A percentile compares a stretch with the other conserved stretches of the same genome.
Conservation (phyloP, 2,888 invertebrate species). For the Campoplex capitator region DNA sequence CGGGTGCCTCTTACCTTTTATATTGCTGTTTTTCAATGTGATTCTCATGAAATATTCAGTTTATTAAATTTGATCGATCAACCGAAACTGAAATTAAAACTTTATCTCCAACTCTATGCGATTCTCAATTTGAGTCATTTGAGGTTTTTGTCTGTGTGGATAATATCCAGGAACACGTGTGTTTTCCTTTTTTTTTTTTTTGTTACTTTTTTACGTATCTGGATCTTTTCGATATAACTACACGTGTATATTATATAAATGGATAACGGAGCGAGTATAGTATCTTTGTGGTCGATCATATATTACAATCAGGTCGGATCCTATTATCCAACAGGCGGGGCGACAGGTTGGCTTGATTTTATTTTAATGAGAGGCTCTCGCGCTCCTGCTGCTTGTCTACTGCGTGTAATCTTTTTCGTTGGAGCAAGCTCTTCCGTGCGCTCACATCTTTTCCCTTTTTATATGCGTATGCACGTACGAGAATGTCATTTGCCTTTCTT, state of each 20-base stretch:
- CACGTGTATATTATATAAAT: not conserved
- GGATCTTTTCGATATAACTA: not conserved
- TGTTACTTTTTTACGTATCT: not conserved
- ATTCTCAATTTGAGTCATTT: not conserved
- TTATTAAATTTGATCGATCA: not conserved
- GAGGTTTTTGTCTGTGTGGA: not conserved
- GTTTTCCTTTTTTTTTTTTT: not conserved
- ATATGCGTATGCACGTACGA: constrained; percentile 10
- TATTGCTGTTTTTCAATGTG: constrained; percentile 10
- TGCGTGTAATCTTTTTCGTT: constrained; percentile 34
- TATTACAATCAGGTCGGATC: constrained; percentile 77
- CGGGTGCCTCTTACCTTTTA: constrained; percentile 45
- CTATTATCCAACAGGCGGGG: constrained; percentile 77
- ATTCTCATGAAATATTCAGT: not conserved
- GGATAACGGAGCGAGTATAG: constrained; percentile 63
- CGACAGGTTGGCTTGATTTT: constrained; percentile 75
- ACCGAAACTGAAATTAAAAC: too few relatives aligned
- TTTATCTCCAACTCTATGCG: too few relatives aligned
- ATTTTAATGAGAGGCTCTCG: constrained; percentile 70
- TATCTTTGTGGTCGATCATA: constrained; percentile 71
- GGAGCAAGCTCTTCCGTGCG: constrained; percentile 12
- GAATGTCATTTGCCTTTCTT: not conserved
- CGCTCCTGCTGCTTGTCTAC: constrained; percentile 38
- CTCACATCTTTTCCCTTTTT: not conserved
- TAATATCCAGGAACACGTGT: not conserved